Percentiles rank a stretch among this genome's conserved stretches.
Evolutionary conservation across 2,797 vertebrate genomes (phyloP).

Genomic region (Tiaroga cobitis): DNA sequence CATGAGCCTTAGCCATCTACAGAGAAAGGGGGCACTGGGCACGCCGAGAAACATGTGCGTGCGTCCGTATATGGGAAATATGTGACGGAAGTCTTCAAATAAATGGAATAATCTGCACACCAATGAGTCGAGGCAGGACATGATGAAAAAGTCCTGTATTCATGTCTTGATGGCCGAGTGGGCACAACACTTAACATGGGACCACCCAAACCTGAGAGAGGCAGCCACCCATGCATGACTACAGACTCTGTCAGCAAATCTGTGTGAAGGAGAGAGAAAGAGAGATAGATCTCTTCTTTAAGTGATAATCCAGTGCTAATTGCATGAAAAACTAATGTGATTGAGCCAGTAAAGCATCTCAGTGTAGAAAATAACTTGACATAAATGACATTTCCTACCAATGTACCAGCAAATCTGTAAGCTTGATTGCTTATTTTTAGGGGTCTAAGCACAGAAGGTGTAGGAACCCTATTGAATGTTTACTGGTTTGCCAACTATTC

Average conservation of each 20-base stretch:
- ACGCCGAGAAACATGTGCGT: conserved; percentile 1
- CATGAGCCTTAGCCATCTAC: neutral
- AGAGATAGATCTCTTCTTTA: neutral
- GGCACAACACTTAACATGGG: conserved; percentile 46
- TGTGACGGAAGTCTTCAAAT: conserved; percentile 53
- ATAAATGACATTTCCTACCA: neutral
- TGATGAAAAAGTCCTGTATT: conserved; percentile 79
- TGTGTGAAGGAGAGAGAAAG: neutral
- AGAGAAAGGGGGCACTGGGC: neutral
- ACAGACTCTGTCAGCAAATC: conserved; percentile 36
- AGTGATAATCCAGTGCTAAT: neutral
- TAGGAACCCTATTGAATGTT: neutral
- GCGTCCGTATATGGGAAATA: conserved; percentile 19
- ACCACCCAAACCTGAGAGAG: conserved; percentile 56
- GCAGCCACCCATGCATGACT: conserved; percentile 38
- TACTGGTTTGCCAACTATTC: neutral
- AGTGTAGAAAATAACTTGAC: neutral
- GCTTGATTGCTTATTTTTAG: neutral
- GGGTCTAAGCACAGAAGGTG: neutral
- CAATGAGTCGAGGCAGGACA: conserved; percentile 65
- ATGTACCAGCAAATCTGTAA: neutral
- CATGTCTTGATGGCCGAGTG: conserved; percentile 63
- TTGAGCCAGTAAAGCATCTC: neutral
- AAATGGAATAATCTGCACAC: conserved; percentile 65
- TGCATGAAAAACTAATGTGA: neutral